Percentiles rank a stretch among this genome's conserved stretches.
phyloP scores from a whole-genome alignment of 2,113 vertebrate genomes.

The Chrysochloris asiatica region DNA sequence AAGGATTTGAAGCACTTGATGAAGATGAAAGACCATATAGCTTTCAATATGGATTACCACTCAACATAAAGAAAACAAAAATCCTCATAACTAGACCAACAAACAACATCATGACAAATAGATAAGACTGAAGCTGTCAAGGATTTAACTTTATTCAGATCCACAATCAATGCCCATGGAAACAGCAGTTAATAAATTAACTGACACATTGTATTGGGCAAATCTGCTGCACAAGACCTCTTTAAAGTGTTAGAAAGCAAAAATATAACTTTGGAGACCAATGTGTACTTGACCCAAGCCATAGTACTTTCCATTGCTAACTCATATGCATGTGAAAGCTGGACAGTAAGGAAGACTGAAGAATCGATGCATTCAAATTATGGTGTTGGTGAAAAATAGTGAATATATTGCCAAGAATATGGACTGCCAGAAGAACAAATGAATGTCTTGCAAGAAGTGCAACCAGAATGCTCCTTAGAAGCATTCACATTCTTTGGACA shows the following conservation, averaged over 20 bases:
- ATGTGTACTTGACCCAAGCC: not conserved
- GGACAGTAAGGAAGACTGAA: not conserved
- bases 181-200: not conserved
- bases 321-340: not conserved
- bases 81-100: not conserved
- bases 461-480: not conserved
- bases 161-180: too few species aligned
- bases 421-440: not conserved
- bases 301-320: not conserved
- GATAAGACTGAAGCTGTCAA: not conserved
- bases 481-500: too few species aligned
- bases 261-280: not conserved
- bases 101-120: not conserved
- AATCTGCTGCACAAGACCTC: not conserved
- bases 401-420: not conserved
- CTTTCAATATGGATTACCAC: not conserved
- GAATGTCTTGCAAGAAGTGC: not conserved
- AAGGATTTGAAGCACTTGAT: not conserved
- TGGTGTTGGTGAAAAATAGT: not conserved
- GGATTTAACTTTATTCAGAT: not conserved
- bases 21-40: not conserved
- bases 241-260: not conserved
- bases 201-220: not conserved
- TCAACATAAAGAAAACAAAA: not conserved
- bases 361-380: not conserved